phyloP scores from a whole-genome alignment of 2,797 vertebrate genomes.

The Gallinago stenura region DNA sequence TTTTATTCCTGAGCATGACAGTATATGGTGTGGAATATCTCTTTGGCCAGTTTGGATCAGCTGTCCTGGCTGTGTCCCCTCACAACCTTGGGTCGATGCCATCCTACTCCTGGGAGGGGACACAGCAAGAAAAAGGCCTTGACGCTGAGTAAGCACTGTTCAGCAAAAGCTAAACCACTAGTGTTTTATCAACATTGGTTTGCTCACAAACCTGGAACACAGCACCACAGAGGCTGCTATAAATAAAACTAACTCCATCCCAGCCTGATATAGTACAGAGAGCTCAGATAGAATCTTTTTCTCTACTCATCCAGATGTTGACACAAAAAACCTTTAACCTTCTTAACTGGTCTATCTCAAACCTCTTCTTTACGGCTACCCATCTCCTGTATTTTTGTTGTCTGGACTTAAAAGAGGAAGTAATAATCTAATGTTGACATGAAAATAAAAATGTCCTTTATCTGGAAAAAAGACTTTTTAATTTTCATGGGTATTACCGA shows the following conservation, averaged over 20 bases:
- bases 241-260: neutral
- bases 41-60: too few species aligned
- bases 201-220: neutral
- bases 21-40: too few species aligned
- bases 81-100: too few species aligned
- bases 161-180: neutral
- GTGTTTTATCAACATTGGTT: accelerated
- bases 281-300: neutral
- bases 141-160: neutral
- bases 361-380: neutral
- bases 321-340: neutral
- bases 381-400: neutral
- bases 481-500: neutral
- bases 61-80: too few species aligned
- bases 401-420: neutral
- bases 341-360: neutral
- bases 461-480: neutral
- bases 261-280: neutral
- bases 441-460: neutral
- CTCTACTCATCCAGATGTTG: neutral
- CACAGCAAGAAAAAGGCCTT: too few species aligned
- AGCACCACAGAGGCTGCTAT: neutral
- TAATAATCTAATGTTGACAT: neutral
- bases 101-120: too few species aligned
- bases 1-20: too few species aligned